Evolutionary conservation across 2,797 vertebrate species (phyloP), one percentile per base, ranked within the genome.

Genomic region (Cossypha polioptera): DNA sequence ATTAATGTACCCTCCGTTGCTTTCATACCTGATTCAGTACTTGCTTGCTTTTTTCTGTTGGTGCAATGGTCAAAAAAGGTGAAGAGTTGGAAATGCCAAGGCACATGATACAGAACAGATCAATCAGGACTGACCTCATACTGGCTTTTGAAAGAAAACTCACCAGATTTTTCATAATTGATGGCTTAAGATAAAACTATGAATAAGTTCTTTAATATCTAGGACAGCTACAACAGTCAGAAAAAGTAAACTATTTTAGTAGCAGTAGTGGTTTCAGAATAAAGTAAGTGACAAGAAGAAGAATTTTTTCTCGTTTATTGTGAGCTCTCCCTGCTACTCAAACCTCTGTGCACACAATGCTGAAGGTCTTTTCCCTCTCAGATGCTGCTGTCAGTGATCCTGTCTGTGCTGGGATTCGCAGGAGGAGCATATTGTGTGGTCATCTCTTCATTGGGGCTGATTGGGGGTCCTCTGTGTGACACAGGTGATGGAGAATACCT

Each of bases 371-470:
- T 80, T 95, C 24, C 59, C 33, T 91, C 94, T 63, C 85, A 97
- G 96, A 97, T 97, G 96, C 73, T 97, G 72, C 81, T 97, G 31
- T 96, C 94, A 51, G 63, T 97, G 59, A 40, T 97, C 40, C 91
- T 96, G 61, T 74, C 96, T 69, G 48, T 86, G 6, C 55, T 97
- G 88, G 97, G 97, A 58, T 83, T 94, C 0, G 21, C 77, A 0
- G 97, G 96, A 38, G 94, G 93, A 47, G 51, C 19, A 0, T 97
- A 97, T 21, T 97, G 95, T 68, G 91, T 59, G 3, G 82, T 97
- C 65, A 80, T 98, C 82, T 97, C 98, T 75, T 97, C 86, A 0
- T 19, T 98, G 85, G 97, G 96, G 66, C 88, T 98, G 61, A 86
- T 96, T 43, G 19, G 90, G 10, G 91, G 96, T 14, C 95, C 97